Evolutionary conservation across 2,888 invertebrate species (phyloP), one percentile per base, ranked within the genome.

Genomic region (Eurytoma californica): DNA sequence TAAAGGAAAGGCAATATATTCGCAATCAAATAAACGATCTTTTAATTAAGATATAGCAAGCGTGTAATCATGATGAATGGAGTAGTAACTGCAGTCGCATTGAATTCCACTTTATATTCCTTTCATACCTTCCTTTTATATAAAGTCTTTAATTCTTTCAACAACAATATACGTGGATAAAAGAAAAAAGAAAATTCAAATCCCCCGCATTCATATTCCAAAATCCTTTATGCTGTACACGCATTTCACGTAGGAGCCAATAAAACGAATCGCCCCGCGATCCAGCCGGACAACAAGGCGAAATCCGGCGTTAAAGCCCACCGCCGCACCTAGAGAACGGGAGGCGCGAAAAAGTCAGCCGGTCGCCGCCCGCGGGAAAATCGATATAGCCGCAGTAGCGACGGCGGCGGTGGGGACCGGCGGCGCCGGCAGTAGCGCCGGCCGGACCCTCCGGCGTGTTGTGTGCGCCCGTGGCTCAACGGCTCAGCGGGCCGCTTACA

Each of bases 401-500:
- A 30, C 30, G 39, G 57, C 65, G 39, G 55, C 65, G 24, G 24
- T 24, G 24, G 24, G 2, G 2, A 24, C 24, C 24, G 24, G 24
- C 68, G 24, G 20, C 24, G 7, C 16, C 53, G 60, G 51, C 61
- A 16, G 57, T 12, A 69, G 76, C 28, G 3, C 30, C 30, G 39
- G 39, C 65, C 39, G 39, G 39, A 39, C 39, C 39, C 39, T 39
- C 39, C 69, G 28, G 24, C 28, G 12, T 24, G 39, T 39, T 39
- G 39, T 39, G 39, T 39, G 39, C 7, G 39, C 39, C 39, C 39
- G 9, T 51, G 39, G 73, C 24, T 24, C 58, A 12, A 14, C 20
- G 28, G 68, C 77, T 77, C 70, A 58, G 57, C 65, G 77, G 30
- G 1, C 24, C 77, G 58, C 58, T 77, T 77, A 77, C 77, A 70